Conservation (phyloP, 2,113 vertebrate species). For the Caloenas nicobarica region DNA sequence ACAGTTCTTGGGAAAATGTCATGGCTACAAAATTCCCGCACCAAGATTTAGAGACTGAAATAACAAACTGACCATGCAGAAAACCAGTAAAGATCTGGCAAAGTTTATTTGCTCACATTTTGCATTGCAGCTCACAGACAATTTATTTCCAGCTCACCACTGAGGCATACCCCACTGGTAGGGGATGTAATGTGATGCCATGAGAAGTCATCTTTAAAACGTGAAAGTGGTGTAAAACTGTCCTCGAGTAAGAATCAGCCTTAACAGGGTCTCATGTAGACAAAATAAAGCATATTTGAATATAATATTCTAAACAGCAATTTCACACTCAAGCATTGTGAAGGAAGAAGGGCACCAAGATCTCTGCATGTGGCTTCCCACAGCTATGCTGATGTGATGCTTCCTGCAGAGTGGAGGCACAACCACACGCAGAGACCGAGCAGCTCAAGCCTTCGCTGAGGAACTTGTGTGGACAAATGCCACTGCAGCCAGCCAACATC, state of each 20-base stretch:
- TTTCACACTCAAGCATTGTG: background rate
- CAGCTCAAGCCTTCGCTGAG: background rate
- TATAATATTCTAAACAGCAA: background rate
- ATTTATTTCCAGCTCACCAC: background rate
- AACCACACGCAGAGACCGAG: background rate
- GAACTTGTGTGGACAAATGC: background rate
- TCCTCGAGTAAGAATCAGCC: background rate
- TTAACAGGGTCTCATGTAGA: background rate
- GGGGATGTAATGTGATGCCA: background rate
- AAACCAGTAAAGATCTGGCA: background rate
- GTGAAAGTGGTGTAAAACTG: background rate
- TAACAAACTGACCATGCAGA: background rate
- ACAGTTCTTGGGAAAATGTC: background rate
- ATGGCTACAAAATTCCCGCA: background rate
- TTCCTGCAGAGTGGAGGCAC: background rate
- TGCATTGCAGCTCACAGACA: background rate
- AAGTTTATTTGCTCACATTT: background rate
- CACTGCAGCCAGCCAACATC: background rate
- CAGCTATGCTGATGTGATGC: background rate
- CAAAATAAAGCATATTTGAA: background rate
- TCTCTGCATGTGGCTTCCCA: rapidly evolving
- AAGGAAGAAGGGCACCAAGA: rapidly evolving
- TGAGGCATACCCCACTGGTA: background rate
- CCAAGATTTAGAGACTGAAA: background rate
- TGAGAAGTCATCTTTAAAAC: background rate